Evolutionary conservation across 2,113 vertebrate species (phyloP).

Genomic region (Girardinichthys multiradiatus): DNA sequence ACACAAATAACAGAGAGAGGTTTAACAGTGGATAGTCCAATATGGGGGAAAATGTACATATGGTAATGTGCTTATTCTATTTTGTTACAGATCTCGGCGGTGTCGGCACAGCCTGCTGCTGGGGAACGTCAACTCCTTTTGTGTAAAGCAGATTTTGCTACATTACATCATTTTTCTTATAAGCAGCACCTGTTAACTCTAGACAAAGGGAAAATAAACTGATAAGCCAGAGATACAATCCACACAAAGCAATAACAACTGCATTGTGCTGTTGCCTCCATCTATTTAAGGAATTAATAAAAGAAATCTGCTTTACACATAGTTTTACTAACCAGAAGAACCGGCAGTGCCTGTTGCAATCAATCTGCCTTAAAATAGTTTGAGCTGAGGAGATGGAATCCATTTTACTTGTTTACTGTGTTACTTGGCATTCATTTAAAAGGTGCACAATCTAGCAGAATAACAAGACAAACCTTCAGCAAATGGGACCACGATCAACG

Average conservation of each 20-base stretch:
- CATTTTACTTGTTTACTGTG: slow-evolving; percentile 16
- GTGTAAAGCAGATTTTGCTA: slow-evolving; percentile 51
- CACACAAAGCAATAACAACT: slow-evolving; percentile 1
- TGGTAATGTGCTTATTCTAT: slow-evolving; percentile 66
- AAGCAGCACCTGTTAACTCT: slow-evolving; percentile 10
- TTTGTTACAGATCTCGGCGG: slow-evolving; percentile 40
- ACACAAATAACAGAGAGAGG: slow-evolving; percentile 99
- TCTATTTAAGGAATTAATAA: slow-evolving; percentile 32
- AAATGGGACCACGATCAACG: slow-evolving; percentile 97
- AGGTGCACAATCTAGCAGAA: slow-evolving; percentile 23
- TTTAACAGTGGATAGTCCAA: slow-evolving; percentile 89
- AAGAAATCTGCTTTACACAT: slow-evolving; percentile 30
- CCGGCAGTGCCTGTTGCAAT: slow-evolving; percentile 24
- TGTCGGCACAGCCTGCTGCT: slow-evolving; percentile 39
- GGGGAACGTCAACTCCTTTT: slow-evolving; percentile 35
- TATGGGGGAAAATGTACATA: slow-evolving; percentile 73
- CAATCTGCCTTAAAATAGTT: slow-evolving; percentile 29
- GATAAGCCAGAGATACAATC: neutral
- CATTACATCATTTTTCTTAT: slow-evolving; percentile 1
- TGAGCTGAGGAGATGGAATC: neutral
- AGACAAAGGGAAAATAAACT: neutral
- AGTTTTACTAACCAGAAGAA: slow-evolving; percentile 18
- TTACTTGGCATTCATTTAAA: slow-evolving; percentile 42
- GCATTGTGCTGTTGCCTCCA: slow-evolving; percentile 18
- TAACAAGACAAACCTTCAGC: slow-evolving; percentile 94